Percentiles rank a stretch among this genome's conserved stretches.
Evolutionary conservation across 2,113 vertebrate genomes (phyloP).

Genomic region (Laterallus jamaicensis): DNA sequence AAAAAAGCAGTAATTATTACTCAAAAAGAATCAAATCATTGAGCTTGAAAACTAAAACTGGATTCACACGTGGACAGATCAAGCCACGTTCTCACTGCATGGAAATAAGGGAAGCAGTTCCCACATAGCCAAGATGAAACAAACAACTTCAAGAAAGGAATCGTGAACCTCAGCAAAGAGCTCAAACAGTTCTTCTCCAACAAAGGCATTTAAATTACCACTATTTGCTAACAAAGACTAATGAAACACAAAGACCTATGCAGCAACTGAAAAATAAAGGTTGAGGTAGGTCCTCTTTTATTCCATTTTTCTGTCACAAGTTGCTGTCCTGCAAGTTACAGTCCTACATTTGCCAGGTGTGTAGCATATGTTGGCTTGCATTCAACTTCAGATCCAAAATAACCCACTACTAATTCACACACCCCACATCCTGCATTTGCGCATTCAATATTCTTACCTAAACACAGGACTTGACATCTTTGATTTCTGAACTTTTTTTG

Average conservation of each 20-base stretch:
- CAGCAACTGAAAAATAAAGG: not conserved
- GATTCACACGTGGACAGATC: not conserved
- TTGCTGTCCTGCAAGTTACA: not conserved
- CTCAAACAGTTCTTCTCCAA: not conserved
- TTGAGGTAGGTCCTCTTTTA: not conserved
- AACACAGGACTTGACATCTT: accelerated
- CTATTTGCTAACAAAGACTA: not conserved
- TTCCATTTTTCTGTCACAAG: not conserved
- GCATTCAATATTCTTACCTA: not conserved
- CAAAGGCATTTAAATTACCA: not conserved
- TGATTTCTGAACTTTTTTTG: not conserved
- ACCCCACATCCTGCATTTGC: not conserved
- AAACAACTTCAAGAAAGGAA: not conserved
- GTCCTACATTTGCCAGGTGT: not conserved
- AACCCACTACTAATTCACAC: not conserved
- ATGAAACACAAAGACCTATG: not conserved
- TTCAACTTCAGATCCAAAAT: not conserved
- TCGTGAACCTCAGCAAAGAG: not conserved
- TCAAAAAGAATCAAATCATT: not conserved
- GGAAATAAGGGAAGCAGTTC: not conserved
- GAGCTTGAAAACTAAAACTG: not conserved
- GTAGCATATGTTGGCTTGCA: not conserved
- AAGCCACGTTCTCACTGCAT: not conserved
- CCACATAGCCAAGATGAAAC: not conserved
- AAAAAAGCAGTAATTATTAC: not conserved